Conservation (phyloP, 2,113 vertebrate species). For the Trogon surrucura region DNA sequence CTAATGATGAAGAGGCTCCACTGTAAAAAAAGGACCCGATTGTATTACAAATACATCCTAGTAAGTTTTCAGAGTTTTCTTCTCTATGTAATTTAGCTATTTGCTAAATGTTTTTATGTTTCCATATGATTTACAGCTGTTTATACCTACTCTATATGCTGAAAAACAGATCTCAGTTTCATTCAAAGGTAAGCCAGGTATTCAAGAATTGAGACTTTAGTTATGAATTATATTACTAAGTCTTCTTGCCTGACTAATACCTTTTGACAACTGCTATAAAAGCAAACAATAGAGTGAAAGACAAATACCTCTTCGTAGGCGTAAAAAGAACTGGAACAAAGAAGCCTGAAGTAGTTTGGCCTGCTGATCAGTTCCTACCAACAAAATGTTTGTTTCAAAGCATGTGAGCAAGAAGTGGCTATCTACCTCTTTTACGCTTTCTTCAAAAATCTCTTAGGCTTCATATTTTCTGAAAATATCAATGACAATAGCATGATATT, state of each 20-base stretch:
- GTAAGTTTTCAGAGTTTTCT: neutral
- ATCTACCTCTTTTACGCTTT: neutral
- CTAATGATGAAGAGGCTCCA: neutral
- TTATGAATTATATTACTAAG: neutral
- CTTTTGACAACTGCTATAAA: neutral
- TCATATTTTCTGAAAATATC: neutral
- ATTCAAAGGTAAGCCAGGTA: neutral
- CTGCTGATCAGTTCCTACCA: neutral
- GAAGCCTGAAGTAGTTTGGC: neutral
- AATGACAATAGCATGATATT: neutral
- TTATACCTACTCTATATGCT: neutral
- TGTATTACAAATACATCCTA: neutral
- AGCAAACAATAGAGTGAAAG: neutral
- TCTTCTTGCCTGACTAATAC: neutral
- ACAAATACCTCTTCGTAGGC: neutral
- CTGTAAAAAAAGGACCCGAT: fast-evolving
- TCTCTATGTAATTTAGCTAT: neutral
- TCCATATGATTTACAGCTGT: neutral
- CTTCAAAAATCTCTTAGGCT: neutral
- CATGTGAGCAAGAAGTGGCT: neutral
- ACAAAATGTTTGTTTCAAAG: neutral
- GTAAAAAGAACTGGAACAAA: neutral
- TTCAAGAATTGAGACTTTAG: neutral
- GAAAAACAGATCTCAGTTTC: neutral
- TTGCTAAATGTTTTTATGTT: neutral